These are phyloP conservation scores for Cyaniris semiargus DNA, from an alignment of 2,888 invertebrate genomes.

Conservation along the genomic window DNA sequence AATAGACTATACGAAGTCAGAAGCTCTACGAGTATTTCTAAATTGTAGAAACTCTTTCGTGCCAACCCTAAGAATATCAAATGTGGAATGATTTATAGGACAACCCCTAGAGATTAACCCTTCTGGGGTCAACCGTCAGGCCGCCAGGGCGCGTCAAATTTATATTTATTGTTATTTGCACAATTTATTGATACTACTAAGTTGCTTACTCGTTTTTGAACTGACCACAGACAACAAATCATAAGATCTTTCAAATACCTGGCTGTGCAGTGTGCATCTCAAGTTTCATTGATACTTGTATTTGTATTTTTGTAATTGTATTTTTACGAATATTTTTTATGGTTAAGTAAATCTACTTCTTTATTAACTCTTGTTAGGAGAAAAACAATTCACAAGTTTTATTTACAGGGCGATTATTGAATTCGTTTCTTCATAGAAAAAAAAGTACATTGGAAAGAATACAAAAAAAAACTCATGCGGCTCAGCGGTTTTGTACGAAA, in stretches of 20 bases:
- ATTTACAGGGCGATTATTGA: too few relatives aligned
- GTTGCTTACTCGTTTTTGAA: slow-evolving; percentile 39
- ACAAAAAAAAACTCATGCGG: too few relatives aligned
- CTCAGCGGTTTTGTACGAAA: too few relatives aligned
- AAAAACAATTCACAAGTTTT: background rate
- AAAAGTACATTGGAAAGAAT: background rate
- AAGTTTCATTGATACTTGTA: background rate
- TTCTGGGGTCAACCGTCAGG: slow-evolving; percentile 67
- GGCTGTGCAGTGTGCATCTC: background rate
- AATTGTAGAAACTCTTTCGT: background rate
- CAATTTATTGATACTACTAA: slow-evolving; percentile 11
- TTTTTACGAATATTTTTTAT: background rate
- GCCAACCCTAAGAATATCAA: slow-evolving; percentile 59
- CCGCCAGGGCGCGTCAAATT: slow-evolving; percentile 59
- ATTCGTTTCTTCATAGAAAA: background rate
- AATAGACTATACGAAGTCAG: background rate
- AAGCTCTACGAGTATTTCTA: background rate
- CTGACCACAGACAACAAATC: slow-evolving; percentile 35
- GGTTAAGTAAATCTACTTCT: background rate
- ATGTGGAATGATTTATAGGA: slow-evolving; percentile 74
- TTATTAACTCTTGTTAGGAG: background rate
- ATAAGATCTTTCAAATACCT: background rate
- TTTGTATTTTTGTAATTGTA: background rate
- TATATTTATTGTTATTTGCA: slow-evolving; percentile 57
- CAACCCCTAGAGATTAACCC: slow-evolving; percentile 77